phyloP scores from a whole-genome alignment of 2,113 vertebrate genomes.

The Rhombomys opimus region DNA sequence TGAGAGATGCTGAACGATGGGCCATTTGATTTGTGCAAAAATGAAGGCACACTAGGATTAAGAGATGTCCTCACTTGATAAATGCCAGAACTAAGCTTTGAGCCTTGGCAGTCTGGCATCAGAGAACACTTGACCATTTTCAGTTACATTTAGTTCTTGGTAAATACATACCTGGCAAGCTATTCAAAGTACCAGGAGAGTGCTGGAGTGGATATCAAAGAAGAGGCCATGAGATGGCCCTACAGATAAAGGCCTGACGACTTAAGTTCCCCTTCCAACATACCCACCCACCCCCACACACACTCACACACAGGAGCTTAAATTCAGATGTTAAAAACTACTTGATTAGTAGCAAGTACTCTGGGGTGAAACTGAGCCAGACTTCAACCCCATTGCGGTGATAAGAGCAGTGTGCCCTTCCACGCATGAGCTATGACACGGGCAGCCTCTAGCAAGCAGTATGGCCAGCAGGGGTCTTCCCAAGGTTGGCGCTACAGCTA shows the following conservation, averaged over 20 bases:
- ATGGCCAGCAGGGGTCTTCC: neutral
- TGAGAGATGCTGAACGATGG: neutral
- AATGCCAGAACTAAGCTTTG: neutral
- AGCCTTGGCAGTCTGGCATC: neutral
- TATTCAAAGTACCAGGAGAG: neutral
- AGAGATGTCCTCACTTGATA: neutral
- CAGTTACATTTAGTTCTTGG: neutral
- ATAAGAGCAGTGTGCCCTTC: neutral
- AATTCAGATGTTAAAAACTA: neutral
- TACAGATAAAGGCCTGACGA: neutral
- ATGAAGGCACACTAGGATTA: neutral
- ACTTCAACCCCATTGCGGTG: conserved; percentile 6
- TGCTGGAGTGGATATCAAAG: neutral
- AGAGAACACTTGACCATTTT: neutral
- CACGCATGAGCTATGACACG: neutral
- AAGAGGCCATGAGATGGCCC: neutral
- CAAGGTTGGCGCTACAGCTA: neutral
- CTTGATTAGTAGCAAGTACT: neutral
- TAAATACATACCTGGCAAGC: neutral
- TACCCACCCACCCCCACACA: neutral
- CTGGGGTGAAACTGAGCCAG: conserved; percentile 11
- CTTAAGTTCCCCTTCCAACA: neutral
- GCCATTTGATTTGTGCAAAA: neutral
- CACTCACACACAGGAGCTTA: neutral
- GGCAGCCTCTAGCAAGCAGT: neutral